phyloP scores from a whole-genome alignment of 1,140 invertebrate species.

The Caenorhabditis latens region DNA sequence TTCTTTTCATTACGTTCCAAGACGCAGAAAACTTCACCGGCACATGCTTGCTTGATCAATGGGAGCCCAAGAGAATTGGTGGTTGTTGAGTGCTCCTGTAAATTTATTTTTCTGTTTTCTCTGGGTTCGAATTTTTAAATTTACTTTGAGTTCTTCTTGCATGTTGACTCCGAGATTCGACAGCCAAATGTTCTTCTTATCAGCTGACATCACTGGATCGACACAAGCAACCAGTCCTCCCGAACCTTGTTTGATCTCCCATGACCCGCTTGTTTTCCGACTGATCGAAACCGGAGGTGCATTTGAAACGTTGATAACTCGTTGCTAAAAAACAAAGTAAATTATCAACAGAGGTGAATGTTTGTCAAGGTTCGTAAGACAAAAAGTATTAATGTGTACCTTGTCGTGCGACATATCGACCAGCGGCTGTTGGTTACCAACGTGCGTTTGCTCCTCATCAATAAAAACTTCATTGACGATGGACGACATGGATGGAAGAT shows the following conservation, averaged over 20 bases:
- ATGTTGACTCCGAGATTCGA: conserved; percentile 77
- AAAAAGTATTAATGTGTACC: conserved; percentile 20
- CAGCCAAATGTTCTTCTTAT: conserved; percentile 77
- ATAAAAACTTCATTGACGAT: conserved; percentile 59
- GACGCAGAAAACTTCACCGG: conserved; percentile 77
- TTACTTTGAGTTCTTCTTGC: conserved; percentile 63
- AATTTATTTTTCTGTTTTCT: background rate
- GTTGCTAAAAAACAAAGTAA: conserved; percentile 66
- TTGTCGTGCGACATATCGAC: conserved; percentile 61
- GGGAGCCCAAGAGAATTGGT: conserved; percentile 76
- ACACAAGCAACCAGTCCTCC: conserved; percentile 77
- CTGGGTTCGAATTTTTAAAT: background rate
- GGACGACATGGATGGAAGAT: conserved; percentile 29
- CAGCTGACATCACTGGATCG: conserved; percentile 75
- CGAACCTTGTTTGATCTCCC: conserved; percentile 77
- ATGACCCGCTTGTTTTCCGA: conserved; percentile 71
- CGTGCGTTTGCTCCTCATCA: conserved; percentile 26
- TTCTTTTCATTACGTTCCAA: conserved; percentile 77
- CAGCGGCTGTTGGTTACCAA: background rate
- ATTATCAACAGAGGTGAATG: background rate
- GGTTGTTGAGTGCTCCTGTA: conserved; percentile 69
- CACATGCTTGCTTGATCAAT: conserved; percentile 75
- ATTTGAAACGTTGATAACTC: conserved; percentile 77
- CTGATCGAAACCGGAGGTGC: conserved; percentile 76
- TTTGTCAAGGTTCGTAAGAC: background rate